phyloP scores from a whole-genome alignment of 2,113 vertebrate genomes.

The Brachyistius frenatus region DNA sequence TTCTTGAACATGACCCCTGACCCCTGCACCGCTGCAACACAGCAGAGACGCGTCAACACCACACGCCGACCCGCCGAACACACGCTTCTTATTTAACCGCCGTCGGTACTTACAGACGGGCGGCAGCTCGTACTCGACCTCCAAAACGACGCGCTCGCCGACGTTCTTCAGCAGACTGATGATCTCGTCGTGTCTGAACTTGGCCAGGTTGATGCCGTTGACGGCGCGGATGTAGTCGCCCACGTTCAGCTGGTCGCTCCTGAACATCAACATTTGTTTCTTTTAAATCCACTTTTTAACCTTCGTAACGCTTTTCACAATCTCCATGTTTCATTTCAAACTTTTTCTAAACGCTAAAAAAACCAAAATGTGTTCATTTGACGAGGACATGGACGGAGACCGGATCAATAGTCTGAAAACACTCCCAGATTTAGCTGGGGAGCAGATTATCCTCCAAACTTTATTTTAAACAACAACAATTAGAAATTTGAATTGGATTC shows the following conservation, averaged over 20 bases:
- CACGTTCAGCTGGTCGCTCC: constrained; percentile 97
- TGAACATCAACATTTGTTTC: constrained; percentile 53
- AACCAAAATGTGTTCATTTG: no score
- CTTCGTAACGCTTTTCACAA: no score
- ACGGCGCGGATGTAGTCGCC: constrained; percentile 98
- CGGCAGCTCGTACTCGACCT: constrained; percentile 97
- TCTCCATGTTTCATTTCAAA: no score
- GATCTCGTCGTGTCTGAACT: constrained; percentile 98
- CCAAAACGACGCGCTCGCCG: constrained; percentile 94
- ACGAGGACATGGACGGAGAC: no score
- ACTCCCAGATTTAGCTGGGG: no score
- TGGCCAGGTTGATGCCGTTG: constrained; percentile 97
- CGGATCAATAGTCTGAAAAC: no score
- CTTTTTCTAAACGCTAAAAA: no score
- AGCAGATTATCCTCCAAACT: no score
- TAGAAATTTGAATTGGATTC: no score
- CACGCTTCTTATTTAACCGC: neutral
- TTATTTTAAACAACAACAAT: no score
- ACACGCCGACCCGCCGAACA: no score
- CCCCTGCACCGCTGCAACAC: constrained; percentile 89
- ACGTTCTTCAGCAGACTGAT: constrained; percentile 98
- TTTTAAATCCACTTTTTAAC: no score
- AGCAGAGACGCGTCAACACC: constrained; percentile 2
- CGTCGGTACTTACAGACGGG: constrained; percentile 91
- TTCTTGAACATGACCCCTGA: constrained; percentile 96